Percentiles rank a stretch among this genome's conserved stretches.
Conservation (phyloP, 1,140 invertebrate species). For the Hycleus phaleratus region DNA sequence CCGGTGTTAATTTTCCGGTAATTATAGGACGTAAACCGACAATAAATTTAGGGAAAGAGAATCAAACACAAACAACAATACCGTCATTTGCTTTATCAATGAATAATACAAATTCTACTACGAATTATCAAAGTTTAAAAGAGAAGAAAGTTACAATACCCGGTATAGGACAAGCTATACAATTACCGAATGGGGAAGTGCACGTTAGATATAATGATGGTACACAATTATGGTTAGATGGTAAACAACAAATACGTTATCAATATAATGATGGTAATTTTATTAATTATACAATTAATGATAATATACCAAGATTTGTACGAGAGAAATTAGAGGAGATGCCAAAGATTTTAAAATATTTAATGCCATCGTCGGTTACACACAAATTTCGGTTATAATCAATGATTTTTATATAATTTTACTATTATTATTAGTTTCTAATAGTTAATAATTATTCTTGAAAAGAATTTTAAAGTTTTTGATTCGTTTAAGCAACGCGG, state of each 20-base stretch:
- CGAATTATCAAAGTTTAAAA: constrained; percentile 19
- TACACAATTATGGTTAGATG: constrained; percentile 39
- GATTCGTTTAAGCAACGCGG: too few relatives aligned
- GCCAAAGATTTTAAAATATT: constrained; percentile 35
- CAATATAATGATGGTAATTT: constrained; percentile 32
- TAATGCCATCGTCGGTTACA: constrained; percentile 20
- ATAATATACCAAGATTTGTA: constrained; percentile 33
- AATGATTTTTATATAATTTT: too few relatives aligned
- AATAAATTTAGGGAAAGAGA: constrained; percentile 34
- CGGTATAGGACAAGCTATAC: constrained; percentile 42
- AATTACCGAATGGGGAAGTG: constrained; percentile 45
- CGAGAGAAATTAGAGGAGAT: constrained; percentile 37
- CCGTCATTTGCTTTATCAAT: constrained; percentile 31
- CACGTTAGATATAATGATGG: constrained; percentile 47
- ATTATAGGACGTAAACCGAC: constrained; percentile 62
- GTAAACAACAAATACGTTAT: constrained; percentile 32
- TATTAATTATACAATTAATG: constrained; percentile 28
- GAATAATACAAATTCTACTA: constrained; percentile 16
- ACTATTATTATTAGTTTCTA: too few relatives aligned
- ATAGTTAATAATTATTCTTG: too few relatives aligned
- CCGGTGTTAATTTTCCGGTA: constrained; percentile 61
- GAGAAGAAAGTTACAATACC: constrained; percentile 40
- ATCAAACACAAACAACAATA: constrained; percentile 35
- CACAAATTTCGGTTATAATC: neutral
- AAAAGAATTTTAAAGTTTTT: too few relatives aligned